Evolutionary conservation across 2,888 invertebrate genomes (phyloP).

Genomic region (Cerastoderma edule): DNA sequence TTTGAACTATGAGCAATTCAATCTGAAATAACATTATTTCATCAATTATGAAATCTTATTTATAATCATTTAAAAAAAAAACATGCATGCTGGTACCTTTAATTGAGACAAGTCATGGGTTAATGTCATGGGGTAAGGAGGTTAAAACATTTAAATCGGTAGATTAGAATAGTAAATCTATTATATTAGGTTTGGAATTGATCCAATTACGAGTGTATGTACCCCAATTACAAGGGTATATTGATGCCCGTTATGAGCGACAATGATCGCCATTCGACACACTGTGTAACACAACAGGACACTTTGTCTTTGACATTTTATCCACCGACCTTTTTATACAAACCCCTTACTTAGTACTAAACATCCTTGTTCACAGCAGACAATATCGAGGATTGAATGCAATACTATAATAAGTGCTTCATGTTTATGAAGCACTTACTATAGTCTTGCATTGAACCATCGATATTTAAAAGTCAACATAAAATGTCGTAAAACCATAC

Average conservation of each 20-base stretch:
- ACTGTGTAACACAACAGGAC: too few relatives aligned
- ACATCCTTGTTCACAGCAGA: neutral
- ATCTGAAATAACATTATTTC: too few relatives aligned
- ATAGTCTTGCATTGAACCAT: neutral
- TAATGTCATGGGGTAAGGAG: too few relatives aligned
- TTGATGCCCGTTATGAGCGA: neutral
- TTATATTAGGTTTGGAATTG: slow-evolving; percentile 14
- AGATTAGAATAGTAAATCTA: slow-evolving; percentile 18
- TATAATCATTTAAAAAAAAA: too few relatives aligned
- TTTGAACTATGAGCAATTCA: too few relatives aligned
- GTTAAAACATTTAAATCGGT: slow-evolving; percentile 13
- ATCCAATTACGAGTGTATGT: slow-evolving; percentile 26
- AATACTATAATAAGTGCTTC: neutral
- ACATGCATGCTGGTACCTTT: too few relatives aligned
- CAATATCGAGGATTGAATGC: neutral
- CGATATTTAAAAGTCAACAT: neutral
- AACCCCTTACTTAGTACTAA: neutral
- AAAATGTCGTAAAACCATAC: too few relatives aligned
- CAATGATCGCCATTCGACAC: slow-evolving; percentile 12
- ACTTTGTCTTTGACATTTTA: too few relatives aligned
- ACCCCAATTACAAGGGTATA: slow-evolving; percentile 10
- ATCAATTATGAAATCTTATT: too few relatives aligned
- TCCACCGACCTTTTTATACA: neutral
- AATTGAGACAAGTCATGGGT: too few relatives aligned
- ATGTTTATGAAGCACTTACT: neutral